Evolutionary conservation across 2,113 vertebrate genomes (phyloP), one percentile per base, ranked within the genome.

Genomic region (Dunckerocampus dactyliophorus): DNA sequence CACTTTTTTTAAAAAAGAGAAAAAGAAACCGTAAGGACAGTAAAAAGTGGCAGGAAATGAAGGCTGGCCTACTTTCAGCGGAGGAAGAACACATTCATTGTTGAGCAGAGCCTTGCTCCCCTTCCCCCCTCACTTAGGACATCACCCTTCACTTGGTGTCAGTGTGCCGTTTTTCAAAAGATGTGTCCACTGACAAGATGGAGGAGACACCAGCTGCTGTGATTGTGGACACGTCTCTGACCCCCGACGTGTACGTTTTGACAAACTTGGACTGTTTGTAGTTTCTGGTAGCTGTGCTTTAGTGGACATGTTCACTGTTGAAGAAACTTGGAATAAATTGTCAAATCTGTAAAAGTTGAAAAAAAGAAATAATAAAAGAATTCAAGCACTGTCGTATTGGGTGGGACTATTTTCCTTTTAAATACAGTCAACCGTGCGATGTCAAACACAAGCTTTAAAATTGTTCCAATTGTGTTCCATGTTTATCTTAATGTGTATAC

Each of bases 271-370:
- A 86, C 83, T 88, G 86, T 94, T 80, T 88, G 89, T 92, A 89
- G 92, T 90, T 84, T 83, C 90, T 89, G 88, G 89, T 91, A 90
- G 91, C 92, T 93, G 91, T 95, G 89, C 88, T 91, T 43, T 92
- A 88, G 89, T 94, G 89, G 89, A 88, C 85, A 89, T 95, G 88
- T 89, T 89, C 92, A 92, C 92, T 88, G 80, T 91, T 81, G 76
- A 92, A 90, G 91, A 81, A 82, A 92, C 90, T 91, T 93, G 91
- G 91, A 88, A 93, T 88, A 92, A 91, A 89, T 84, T 88, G 83
- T 91, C 77, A 81, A 89, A 90, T 88, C 83, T 88, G 90, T 94
- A 91, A 87, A 92, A 94, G 85, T 94, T 6, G 19, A 53, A 3
- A 19, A 17, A 6, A 47, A 31, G n/a, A 21, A 42, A 56, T 42